Conservation (phyloP, 2,797 vertebrate species). For the Macropodus opercularis region DNA sequence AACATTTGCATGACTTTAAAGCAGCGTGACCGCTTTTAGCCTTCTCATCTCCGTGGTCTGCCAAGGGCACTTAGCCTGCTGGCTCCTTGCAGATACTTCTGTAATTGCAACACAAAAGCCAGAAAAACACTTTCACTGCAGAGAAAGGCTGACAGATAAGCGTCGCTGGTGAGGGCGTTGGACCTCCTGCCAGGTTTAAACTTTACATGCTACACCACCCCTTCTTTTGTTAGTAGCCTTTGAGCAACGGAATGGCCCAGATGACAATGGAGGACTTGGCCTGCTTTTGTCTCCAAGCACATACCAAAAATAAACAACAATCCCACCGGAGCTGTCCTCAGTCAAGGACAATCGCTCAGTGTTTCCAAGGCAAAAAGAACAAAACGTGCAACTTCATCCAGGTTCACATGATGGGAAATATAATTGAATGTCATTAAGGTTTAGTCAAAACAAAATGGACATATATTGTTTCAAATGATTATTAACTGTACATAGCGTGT, state of each 20-base stretch:
- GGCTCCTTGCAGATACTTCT: conserved; percentile 67
- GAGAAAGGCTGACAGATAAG: conserved; percentile 45
- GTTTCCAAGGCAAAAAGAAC: conserved; percentile 63
- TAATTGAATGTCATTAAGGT: conserved; percentile 8
- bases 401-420: conserved; percentile 28
- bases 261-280: conserved; percentile 72
- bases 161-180: conserved; percentile 29
- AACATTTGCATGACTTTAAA: conserved; percentile 71
- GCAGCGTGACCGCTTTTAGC: conserved; percentile 52
- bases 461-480: conserved; percentile 3
- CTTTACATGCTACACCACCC: conserved; percentile 44
- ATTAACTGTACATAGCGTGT: too few relatives aligned
- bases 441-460: conserved; percentile 15
- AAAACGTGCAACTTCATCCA: conserved; percentile 47
- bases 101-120: conserved; percentile 68
- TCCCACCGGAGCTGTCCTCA: conserved; percentile 67
- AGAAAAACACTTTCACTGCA: conserved; percentile 56
- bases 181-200: conserved; percentile 62
- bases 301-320: conserved; percentile 78
- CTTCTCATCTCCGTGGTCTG: conserved; percentile 48
- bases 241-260: conserved; percentile 67
- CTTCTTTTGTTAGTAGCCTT: conserved; percentile 61
- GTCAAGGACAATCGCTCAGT: conserved; percentile 68
- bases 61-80: conserved; percentile 61
- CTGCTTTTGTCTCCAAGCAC: conserved; percentile 72